Evolutionary conservation across 2,888 invertebrate species (phyloP).

Genomic region (Sympetrum striolatum): DNA sequence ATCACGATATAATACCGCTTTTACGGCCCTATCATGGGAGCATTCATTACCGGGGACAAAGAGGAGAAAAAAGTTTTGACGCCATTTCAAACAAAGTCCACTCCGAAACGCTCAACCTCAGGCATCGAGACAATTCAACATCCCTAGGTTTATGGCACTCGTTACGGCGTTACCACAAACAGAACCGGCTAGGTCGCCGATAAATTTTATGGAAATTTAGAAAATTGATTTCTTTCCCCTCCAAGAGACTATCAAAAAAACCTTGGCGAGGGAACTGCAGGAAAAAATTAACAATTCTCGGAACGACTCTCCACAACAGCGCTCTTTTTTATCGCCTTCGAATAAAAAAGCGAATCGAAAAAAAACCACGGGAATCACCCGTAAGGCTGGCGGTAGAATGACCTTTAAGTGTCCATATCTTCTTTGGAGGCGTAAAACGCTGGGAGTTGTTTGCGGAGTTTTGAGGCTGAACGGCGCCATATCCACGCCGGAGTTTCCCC

Average conservation of each 20-base stretch:
- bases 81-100: background rate
- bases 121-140: background rate
- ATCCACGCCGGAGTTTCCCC: background rate
- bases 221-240: background rate
- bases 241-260: background rate
- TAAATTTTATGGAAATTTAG: background rate
- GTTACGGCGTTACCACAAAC: background rate
- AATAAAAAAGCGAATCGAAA: background rate
- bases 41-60: background rate
- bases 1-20: background rate
- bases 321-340: background rate
- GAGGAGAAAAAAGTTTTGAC: background rate
- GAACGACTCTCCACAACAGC: background rate
- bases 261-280: background rate
- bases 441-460: conserved; percentile 21
- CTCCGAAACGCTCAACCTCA: background rate
- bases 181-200: background rate
- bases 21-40: background rate
- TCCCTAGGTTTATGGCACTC: background rate
- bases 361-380: background rate
- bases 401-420: conserved; percentile 17
- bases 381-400: background rate
- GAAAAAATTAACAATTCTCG: background rate
- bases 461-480: conserved; percentile 36
- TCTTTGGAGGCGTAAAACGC: conserved; percentile 7